Percentiles rank a stretch among this genome's conserved stretches.
Evolutionary conservation across 2,113 vertebrate genomes (phyloP).

Genomic region (Austrofundulus limnaeus): DNA sequence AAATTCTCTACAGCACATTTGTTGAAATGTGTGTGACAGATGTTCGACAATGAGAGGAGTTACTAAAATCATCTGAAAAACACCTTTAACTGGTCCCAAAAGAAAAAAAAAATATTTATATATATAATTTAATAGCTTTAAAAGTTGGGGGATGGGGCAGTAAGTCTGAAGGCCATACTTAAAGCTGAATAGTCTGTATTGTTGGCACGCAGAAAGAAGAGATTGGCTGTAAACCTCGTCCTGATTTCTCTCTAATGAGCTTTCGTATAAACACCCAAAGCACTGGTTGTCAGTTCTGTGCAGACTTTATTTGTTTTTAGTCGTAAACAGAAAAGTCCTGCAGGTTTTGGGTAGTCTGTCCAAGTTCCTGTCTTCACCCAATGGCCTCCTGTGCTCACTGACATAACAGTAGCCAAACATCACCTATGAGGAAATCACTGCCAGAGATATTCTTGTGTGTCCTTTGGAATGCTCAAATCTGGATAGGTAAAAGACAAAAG

Average conservation of each 20-base stretch:
- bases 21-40: slow-evolving; percentile 80
- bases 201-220: slow-evolving; percentile 40
- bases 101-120: slow-evolving; percentile 55
- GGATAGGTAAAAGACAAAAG: background rate
- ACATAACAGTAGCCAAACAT: slow-evolving; percentile 63
- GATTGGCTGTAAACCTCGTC: slow-evolving; percentile 37
- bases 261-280: slow-evolving; percentile 39
- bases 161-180: slow-evolving; percentile 53
- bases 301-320: slow-evolving; percentile 57
- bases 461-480: background rate
- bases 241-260: slow-evolving; percentile 53
- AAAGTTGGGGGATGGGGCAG: slow-evolving; percentile 41
- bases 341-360: slow-evolving; percentile 30
- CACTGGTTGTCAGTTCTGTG: slow-evolving; percentile 28
- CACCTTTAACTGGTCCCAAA: slow-evolving; percentile 13
- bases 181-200: slow-evolving; percentile 48
- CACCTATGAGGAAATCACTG: slow-evolving; percentile 30
- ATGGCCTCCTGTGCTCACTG: slow-evolving; percentile 28
- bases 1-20: slow-evolving; percentile 49
- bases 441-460: slow-evolving; percentile 10
- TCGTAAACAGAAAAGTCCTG: slow-evolving; percentile 34
- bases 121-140: slow-evolving; percentile 30
- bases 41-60: slow-evolving; percentile 65
- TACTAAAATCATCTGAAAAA: slow-evolving; percentile 28
- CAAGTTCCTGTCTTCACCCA: slow-evolving; percentile 59